Conservation (phyloP, 2,888 invertebrate species). For the Baronia brevicornis region DNA sequence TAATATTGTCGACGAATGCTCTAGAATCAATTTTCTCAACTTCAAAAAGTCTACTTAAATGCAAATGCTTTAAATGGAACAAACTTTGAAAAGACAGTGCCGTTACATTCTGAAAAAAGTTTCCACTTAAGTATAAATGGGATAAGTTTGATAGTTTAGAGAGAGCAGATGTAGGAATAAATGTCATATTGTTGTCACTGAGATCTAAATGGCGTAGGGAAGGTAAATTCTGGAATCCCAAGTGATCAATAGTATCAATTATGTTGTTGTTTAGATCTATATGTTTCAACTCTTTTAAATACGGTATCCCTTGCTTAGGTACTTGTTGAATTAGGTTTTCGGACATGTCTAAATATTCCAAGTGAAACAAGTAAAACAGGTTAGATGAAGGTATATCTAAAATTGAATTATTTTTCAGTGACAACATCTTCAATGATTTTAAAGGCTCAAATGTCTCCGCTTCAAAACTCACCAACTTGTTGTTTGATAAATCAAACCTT, state of each 20-base stretch:
- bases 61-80: conserved; percentile 85
- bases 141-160: conserved; percentile 85
- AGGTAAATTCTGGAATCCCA: conserved; percentile 84
- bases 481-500: conserved; percentile 84
- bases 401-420: conserved; percentile 86
- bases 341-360: conserved; percentile 85
- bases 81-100: conserved; percentile 89
- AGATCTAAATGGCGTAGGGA: conserved; percentile 84
- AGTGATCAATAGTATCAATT: conserved; percentile 81
- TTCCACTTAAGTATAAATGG: conserved; percentile 85
- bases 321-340: conserved; percentile 86
- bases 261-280: conserved; percentile 86
- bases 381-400: conserved; percentile 84
- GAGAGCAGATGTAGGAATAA: conserved; percentile 84
- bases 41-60: conserved; percentile 80
- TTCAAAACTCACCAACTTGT: conserved; percentile 83
- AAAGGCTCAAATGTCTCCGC: conserved; percentile 81
- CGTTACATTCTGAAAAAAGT: conserved; percentile 82
- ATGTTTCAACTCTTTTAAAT: conserved; percentile 80
- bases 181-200: conserved; percentile 87
- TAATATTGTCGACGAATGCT: conserved; percentile 90
- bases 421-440: conserved; percentile 81
- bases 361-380: conserved; percentile 77
- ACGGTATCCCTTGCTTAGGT: conserved; percentile 82
- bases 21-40: conserved; percentile 83